Evolutionary conservation across 2,888 invertebrate genomes (phyloP).

Genomic region (Hipparchia semele): DNA sequence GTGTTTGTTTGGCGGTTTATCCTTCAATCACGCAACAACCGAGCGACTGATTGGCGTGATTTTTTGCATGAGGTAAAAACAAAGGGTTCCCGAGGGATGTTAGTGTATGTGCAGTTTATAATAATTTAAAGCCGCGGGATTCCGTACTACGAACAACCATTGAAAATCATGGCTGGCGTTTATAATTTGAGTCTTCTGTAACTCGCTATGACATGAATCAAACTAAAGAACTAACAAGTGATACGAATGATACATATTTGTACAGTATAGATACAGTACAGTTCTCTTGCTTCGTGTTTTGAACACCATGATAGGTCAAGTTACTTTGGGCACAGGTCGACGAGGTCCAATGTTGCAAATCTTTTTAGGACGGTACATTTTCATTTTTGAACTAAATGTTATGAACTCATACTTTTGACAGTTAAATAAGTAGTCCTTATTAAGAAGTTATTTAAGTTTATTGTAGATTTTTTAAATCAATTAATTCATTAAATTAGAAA

Average conservation of each 20-base stretch:
- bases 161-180: neutral
- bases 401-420: neutral
- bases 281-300: constrained; percentile 29
- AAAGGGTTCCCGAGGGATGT: too few relatives aligned
- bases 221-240: neutral
- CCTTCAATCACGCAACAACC: too few relatives aligned
- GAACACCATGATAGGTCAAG: constrained; percentile 41
- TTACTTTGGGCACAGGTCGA: constrained; percentile 31
- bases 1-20: too few relatives aligned
- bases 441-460: too few relatives aligned
- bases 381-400: constrained; percentile 14
- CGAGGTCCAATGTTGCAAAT: constrained; percentile 24
- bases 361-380: constrained; percentile 22
- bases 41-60: too few relatives aligned
- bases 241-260: neutral
- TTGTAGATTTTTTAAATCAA: too few relatives aligned
- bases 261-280: too few relatives aligned
- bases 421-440: neutral
- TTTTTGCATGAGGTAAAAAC: too few relatives aligned
- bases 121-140: too few relatives aligned
- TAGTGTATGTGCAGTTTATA: too few relatives aligned
- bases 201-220: neutral
- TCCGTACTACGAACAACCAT: too few relatives aligned
- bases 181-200: neutral
- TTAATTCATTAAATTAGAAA: too few relatives aligned